These are phyloP conservation scores for Petrocephalus sullivani DNA, from an alignment of 2,797 vertebrate genomes.

Conservation along the genomic window DNA sequence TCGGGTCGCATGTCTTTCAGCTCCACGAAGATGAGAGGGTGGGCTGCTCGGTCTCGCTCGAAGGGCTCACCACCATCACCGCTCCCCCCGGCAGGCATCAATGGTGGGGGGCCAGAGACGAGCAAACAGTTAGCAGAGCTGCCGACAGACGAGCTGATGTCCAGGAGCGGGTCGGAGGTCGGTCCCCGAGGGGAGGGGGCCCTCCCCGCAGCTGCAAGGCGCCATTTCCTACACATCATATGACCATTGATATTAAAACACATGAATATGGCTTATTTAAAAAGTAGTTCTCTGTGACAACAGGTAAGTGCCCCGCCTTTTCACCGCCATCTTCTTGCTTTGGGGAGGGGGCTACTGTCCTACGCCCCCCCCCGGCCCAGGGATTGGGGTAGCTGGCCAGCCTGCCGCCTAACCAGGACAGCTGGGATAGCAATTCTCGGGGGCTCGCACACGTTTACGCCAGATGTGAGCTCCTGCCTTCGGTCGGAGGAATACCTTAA, in stretches of 20 bases:
- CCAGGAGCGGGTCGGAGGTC: background rate
- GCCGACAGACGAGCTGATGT: background rate
- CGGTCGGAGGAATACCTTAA: conserved; percentile 25
- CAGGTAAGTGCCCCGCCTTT: background rate
- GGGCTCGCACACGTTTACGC: conserved; percentile 24
- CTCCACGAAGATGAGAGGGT: background rate
- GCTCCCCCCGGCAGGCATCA: conserved; percentile 56
- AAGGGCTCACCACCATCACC: conserved; percentile 52
- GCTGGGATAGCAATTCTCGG: conserved; percentile 3
- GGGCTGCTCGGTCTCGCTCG: background rate
- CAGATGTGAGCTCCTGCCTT: conserved; percentile 22
- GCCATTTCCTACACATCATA: background rate
- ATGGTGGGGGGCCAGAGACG: background rate
- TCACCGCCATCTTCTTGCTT: background rate
- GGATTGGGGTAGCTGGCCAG: background rate
- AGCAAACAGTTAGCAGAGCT: background rate
- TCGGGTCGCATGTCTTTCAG: conserved; percentile 1
- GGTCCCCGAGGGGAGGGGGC: background rate
- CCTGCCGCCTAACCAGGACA: background rate
- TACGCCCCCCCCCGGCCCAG: background rate
- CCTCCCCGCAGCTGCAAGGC: background rate
- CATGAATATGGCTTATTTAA: background rate
- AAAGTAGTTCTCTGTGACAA: background rate
- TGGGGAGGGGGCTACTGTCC: background rate
- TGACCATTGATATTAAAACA: background rate